phyloP scores from a whole-genome alignment of 2,888 invertebrate species.

The Drosophila histrio region DNA sequence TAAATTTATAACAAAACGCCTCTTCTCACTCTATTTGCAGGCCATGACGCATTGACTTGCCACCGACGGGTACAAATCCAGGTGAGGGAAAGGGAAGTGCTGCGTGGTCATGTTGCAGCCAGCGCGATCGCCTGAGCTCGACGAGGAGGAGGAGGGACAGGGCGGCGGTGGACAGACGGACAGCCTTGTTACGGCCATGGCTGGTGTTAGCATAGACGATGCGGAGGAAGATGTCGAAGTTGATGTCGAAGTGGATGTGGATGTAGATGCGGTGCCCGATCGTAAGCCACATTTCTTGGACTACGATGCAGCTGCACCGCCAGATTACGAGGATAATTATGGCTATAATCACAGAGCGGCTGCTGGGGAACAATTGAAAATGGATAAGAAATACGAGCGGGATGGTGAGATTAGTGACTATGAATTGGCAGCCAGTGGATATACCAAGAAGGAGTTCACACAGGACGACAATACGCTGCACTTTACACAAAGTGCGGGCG shows the following conservation, averaged over 20 bases:
- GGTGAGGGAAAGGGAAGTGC: conserved; percentile 8
- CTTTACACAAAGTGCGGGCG: conserved; percentile 48
- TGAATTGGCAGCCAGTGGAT: conserved; percentile 83
- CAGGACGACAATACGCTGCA: conserved; percentile 82
- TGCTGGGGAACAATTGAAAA: conserved; percentile 82
- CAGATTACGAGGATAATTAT: conserved; percentile 83
- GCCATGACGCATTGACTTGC: conserved; percentile 57
- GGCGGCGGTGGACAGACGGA: conserved; percentile 80
- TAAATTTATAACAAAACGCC: conserved; percentile 36
- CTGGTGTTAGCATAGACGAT: conserved; percentile 58
- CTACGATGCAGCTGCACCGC: conserved; percentile 87
- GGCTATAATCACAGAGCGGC: conserved; percentile 39
- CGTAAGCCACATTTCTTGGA: conserved; percentile 87
- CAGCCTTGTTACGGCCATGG: conserved; percentile 45
- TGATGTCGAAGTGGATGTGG: conserved; percentile 58
- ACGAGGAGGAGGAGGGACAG: conserved; percentile 50
- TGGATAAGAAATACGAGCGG: conserved; percentile 84
- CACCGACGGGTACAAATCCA: conserved; percentile 5
- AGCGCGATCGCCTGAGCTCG: conserved; percentile 54
- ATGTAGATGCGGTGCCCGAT: conserved; percentile 81
- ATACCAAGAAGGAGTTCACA: conserved; percentile 83
- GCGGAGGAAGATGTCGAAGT: conserved; percentile 52
- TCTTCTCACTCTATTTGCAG: conserved; percentile 49
- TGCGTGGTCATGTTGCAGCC: conserved; percentile 63
- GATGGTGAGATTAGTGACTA: conserved; percentile 84